A percentile compares a stretch with the other conserved stretches of the same genome.
Evolutionary conservation across 2,797 vertebrate species (phyloP).

Genomic region (Thripadectes ignobilis): DNA sequence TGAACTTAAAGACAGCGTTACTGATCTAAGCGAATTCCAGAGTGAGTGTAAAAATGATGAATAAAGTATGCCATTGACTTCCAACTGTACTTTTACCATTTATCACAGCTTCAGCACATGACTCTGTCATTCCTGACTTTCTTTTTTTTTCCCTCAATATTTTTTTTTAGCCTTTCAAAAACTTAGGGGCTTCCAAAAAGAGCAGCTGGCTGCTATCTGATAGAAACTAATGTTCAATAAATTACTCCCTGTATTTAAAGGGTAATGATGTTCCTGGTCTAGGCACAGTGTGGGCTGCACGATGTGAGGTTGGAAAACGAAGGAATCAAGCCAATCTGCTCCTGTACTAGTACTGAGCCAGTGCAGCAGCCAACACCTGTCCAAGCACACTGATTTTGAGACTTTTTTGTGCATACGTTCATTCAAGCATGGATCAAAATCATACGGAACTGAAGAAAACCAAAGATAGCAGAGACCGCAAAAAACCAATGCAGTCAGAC

Average conservation of each 20-base stretch:
- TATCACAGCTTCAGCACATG: neutral
- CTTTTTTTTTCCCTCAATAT: neutral
- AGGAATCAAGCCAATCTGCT: neutral
- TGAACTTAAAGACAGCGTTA: neutral
- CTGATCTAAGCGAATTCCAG: neutral
- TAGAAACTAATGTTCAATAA: neutral
- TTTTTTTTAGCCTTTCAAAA: neutral
- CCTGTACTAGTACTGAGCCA: neutral
- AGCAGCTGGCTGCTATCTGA: neutral
- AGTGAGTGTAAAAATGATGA: neutral
- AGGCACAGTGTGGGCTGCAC: neutral
- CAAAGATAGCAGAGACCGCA: neutral
- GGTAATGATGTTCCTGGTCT: neutral
- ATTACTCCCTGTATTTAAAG: neutral
- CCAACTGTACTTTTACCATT: neutral
- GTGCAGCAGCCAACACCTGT: neutral
- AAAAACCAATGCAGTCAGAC: neutral
- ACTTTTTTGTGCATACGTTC: neutral
- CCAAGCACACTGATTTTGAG: neutral
- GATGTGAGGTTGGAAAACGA: neutral
- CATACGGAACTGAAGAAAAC: neutral
- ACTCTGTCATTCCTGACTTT: fast-evolving
- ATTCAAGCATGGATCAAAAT: neutral
- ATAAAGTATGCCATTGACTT: neutral
- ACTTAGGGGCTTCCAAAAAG: neutral